Base-by-base conservation (phyloP, 2,888 invertebrate species). In the Microplitis deprimator region DNA sequence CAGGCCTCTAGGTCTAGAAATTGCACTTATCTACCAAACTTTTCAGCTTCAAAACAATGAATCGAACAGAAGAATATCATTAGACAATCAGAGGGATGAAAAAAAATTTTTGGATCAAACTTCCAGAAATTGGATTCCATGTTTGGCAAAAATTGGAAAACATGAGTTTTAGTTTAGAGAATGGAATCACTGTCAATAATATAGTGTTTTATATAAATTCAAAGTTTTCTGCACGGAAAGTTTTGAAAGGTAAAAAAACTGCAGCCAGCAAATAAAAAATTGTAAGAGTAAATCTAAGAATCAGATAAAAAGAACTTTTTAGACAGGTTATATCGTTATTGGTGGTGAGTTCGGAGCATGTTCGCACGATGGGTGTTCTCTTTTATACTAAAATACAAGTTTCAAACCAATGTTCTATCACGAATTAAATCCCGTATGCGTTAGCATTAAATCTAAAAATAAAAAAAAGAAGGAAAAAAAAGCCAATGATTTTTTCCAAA, bases 351-450 rank as follows among this genome's bases (percentile, higher is more conserved):
- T 80, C 59, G 77, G 76, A 61, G 75, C 83, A 80, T 86, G 86
- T 85, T 85, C 80, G 84, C 85, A 81, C 85, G 76, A 81, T 85
- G 83, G 85, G 84, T 82, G 83, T 81, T 79, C 82, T 73, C 68
- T 71, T 77, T 79, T 73, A 74, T 71, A 74, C 79, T 81, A 82
- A 82, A 82, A 50, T 50, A 50, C 82, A 85, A 84, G 81, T 81
- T 71, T 75, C 78, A 76, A 84, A 86, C 83, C 81, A 83, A 86
- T 87, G 83, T 87, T 87, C 84, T 84, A 85, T 86, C 86, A 81
- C 86, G 83, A 85, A 87, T 87, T 86, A 87, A 85, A 82, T 82
- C 82, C 79, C 80, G 81, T 79, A 81, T 73, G 71, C 73, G 77
- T 60, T 70, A 71, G 50, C 50, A 50, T 50, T 50, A 50, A 50